Evolutionary conservation across 92 coral and sea anemone genomes (phyloP), one percentile per base, ranked within the genome.

Genomic region (Desmophyllum pertusum): DNA sequence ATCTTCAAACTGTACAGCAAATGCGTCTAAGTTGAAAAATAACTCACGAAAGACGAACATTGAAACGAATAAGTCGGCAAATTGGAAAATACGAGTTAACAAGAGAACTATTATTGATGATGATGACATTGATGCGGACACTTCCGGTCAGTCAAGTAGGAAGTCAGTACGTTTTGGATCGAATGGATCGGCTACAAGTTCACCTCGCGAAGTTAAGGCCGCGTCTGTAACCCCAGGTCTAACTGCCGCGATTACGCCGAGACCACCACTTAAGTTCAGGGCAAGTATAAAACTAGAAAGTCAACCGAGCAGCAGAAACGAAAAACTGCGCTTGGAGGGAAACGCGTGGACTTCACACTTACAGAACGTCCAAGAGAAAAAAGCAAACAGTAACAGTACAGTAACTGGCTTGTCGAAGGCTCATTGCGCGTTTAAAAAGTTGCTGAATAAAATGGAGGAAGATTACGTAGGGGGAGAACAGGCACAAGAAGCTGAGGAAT

Each of bases 311-410:
- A 82, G n/a, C 59, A 82, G 35, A 53, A 41, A 80, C 30, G 91
- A 84, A 17, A 91, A 86, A 62, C 18, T 91, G 10, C 85, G 68
- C 41, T 31, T 91, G 29, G 55, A 80, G 17, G 88, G 92, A 37
- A 42, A 48, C 23, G 90, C 66, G 13, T 91, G 94, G 94, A 69
- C 46, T 23, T 80, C 87, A 11, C 94, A 91, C 69, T 36, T 91
- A 3, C 81, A 61, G 70, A 78, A 51, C 67, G 43, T 91, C 2
- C 94, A 91, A 59, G 92, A 88, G 62, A 81, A 45, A 52, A 80
- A 73, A 4, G 18, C 40, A 6, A 85, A 63, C 40, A 75, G 69
- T 14, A 75, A 18, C 73, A 85, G 27, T 36, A 75, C 81, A 59
- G 61, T 85, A 1, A 80, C 70, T 6, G 81, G 88, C 30, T 68